Evolutionary conservation across 2,888 invertebrate genomes (phyloP), one percentile per base, ranked within the genome.

Genomic region (Adelphocoris suturalis): DNA sequence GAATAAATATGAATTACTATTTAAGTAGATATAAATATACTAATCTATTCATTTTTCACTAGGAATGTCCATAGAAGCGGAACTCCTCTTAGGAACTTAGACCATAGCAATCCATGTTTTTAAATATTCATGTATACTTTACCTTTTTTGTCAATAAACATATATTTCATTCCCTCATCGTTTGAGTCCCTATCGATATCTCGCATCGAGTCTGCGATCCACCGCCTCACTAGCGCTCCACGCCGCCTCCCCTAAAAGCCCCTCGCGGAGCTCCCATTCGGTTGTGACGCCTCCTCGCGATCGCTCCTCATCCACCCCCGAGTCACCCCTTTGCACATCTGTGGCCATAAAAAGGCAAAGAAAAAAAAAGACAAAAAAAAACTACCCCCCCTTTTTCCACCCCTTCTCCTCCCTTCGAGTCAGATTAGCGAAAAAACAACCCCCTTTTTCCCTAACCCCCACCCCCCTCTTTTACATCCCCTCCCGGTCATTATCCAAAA

Each of bases 211-310:
- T 4, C 28, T 0, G 27, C 78, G 37, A 37, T 12, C 78, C 9
- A 5, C 78, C 78, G 78, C 78, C 78, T 80, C 78, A 80, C 78
- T 80, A 80, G 78, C 78, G 78, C 78, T 80, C 78, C 78, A 14
- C 19, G 19, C 68, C 68, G 4, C 23, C 78, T 19, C 78, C 46
- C 37, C 37, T 37, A 7, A 16, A 46, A 80, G 46, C 46, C 16
- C 13, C 19, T 47, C n/a, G 46, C 78, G 78, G 78, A 47, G 28
- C n/a, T 80, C 19, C 47, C 78, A 80, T 80, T 80, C 46, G 78
- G 78, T 47, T 47, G 78, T 47, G 78, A 47, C 37, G 78, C 47
- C 46, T 80, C 78, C 78, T 80, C 78, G 78, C 37, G n/a, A 12
- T 37, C 28, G 78, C 78, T 80, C 37, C 78, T 23, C 19, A 23